A percentile compares a stretch with the other conserved stretches of the same genome.
Conservation (phyloP, 1,140 invertebrate species). For the Battus philenor region DNA sequence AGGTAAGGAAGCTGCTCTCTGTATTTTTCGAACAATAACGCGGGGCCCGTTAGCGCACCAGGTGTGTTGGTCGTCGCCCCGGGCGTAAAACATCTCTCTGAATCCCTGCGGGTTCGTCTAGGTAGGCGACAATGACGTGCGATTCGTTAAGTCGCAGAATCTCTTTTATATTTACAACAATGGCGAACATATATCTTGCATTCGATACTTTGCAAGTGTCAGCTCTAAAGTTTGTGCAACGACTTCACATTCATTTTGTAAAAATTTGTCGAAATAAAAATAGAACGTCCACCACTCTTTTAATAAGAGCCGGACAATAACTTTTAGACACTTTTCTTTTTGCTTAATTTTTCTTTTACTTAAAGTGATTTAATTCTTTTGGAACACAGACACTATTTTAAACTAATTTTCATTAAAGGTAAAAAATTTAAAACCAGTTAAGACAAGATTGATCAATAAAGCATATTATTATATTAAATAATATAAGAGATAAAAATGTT, state of each 20-base stretch:
- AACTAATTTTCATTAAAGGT: too few species aligned
- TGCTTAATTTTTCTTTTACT: too few species aligned
- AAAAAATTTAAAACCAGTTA: too few species aligned
- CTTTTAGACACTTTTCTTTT: neutral
- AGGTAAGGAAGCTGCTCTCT: slow-evolving; percentile 64
- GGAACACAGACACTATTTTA: too few species aligned
- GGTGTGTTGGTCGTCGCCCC: slow-evolving; percentile 47
- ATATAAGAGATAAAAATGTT: too few species aligned
- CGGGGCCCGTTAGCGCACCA: slow-evolving; percentile 52
- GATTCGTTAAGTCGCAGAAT: slow-evolving; percentile 61
- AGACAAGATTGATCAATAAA: too few species aligned
- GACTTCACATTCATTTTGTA: too few species aligned
- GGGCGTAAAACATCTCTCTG: slow-evolving; percentile 67
- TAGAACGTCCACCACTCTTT: slow-evolving; percentile 1
- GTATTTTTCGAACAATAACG: slow-evolving; percentile 63
- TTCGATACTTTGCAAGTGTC: slow-evolving; percentile 40
- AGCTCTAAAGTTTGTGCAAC: too few species aligned
- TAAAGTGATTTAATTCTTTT: too few species aligned
- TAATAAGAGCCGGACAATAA: neutral
- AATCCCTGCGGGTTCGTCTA: slow-evolving; percentile 45
- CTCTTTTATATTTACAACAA: slow-evolving; percentile 46
- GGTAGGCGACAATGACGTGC: slow-evolving; percentile 50
- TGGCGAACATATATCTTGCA: slow-evolving; percentile 60
- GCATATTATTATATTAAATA: too few species aligned
- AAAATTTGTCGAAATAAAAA: too few species aligned